A percentile compares a stretch with the other conserved stretches of the same genome.
Evolutionary conservation across 2,797 vertebrate species (phyloP).

Genomic region (Pterois miles): DNA sequence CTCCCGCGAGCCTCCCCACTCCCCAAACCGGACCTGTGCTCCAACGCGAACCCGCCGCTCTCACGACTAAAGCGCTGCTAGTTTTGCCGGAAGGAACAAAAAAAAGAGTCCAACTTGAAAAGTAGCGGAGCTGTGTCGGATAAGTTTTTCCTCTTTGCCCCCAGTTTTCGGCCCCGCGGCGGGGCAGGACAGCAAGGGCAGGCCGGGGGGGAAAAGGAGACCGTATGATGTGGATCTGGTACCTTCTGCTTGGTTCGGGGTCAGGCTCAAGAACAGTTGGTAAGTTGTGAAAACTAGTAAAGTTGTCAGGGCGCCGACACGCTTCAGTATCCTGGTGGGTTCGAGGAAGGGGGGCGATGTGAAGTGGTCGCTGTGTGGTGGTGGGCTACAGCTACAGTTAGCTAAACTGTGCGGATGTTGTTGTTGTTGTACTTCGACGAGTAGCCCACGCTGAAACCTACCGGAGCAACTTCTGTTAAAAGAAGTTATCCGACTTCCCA

Average conservation of each 20-base stretch:
- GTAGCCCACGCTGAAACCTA: neutral
- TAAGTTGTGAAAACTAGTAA: constrained; percentile 71
- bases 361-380: neutral
- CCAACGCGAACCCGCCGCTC: constrained; percentile 34
- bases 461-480: neutral
- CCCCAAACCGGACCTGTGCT: constrained; percentile 47
- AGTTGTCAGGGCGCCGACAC: constrained; percentile 49
- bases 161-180: constrained; percentile 72
- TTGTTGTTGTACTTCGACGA: neutral
- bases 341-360: neutral
- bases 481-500: constrained; percentile 1
- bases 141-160: constrained; percentile 56
- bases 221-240: constrained; percentile 88
- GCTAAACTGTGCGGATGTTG: neutral
- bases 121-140: constrained; percentile 35
- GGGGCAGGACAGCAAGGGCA: constrained; percentile 67
- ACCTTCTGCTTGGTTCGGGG: constrained; percentile 85
- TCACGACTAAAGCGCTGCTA: constrained; percentile 9
- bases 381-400: neutral
- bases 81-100: constrained; percentile 21
- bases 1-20: constrained; percentile 16
- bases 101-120: constrained; percentile 8
- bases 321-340: constrained; percentile 21
- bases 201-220: constrained; percentile 52
- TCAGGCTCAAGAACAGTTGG: constrained; percentile 82